Evolutionary conservation across 1,140 invertebrate species (phyloP), one percentile per base, ranked within the genome.

Genomic region (Lordiphosa collinella): DNA sequence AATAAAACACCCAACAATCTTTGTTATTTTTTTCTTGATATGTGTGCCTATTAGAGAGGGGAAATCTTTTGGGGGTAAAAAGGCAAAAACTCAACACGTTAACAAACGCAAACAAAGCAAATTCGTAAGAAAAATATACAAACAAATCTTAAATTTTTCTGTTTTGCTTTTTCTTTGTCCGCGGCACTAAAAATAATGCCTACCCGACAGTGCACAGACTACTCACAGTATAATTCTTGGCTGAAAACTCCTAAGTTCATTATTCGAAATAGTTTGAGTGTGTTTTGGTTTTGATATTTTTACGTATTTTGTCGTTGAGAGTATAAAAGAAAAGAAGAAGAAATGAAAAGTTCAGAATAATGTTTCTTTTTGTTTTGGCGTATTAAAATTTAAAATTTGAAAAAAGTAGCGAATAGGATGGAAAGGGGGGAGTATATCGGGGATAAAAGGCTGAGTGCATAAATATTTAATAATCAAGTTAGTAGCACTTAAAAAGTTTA

Each of bases 211-310:
- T 51, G 32, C 53, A 40, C 37, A 43, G 60, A 70, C 86, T 88
- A 88, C 87, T 88, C 87, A 88, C 87, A 86, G 87, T 88, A 88
- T 88, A 88, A 84, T 87, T 84, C 57, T 85, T 88, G 65, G 87
- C 43, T 79, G 87, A 88, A 86, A 88, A 88, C 73, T 88, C 87
- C 87, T 88, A 88, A 71, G 72, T 51, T 58, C 52, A 69, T 56
- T 55, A 50, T 72, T 59, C 44, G 51, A 74, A 37, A 59, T 10
- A 61, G 60, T 73, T 61, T 47, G 31, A 62, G 64, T 62, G 54
- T 32, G 22, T 72, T 58, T 63, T 53, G 64, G 47, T 34, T 22
- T 53, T 36, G 25, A 31, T 41, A 46, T 41, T 43, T 43, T 37
- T 62, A 53, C 40, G n/a, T 47, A 12, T 47, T 34, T 31, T 34